These are phyloP conservation scores for Bombus sibiricus DNA, from an alignment of 1,140 invertebrate genomes.

Conservation along the genomic window DNA sequence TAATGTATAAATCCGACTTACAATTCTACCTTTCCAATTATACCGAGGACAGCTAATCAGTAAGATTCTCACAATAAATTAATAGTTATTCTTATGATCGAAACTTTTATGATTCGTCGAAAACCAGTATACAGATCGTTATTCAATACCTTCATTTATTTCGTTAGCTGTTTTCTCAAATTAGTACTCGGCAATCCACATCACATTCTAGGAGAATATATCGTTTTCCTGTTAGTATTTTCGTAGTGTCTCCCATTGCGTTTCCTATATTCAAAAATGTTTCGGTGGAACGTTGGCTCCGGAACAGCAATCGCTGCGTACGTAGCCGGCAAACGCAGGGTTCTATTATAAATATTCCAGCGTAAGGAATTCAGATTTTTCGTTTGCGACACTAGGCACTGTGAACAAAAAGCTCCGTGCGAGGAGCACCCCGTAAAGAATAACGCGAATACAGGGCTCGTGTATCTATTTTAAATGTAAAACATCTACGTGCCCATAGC, in stretches of 20 bases:
- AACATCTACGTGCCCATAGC: slow-evolving; percentile 52
- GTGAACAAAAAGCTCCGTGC: slow-evolving; percentile 7
- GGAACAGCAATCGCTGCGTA: neutral
- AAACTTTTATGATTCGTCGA: neutral
- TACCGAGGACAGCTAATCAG: too few relatives aligned
- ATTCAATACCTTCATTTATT: neutral
- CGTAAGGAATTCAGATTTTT: slow-evolving; percentile 46
- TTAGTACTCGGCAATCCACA: neutral
- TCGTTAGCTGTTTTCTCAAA: neutral
- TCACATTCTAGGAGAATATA: neutral
- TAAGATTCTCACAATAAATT: too few relatives aligned
- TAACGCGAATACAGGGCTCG: slow-evolving; percentile 31
- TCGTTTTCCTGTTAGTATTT: neutral
- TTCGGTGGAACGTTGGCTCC: neutral
- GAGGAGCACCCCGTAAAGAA: slow-evolving; percentile 30
- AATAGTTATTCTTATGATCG: too few relatives aligned
- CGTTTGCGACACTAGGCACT: neutral
- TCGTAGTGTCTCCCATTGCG: neutral
- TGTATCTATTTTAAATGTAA: slow-evolving; percentile 58
- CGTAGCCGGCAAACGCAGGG: neutral
- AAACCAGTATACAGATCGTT: neutral
- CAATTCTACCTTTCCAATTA: neutral
- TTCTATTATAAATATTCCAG: slow-evolving; percentile 46
- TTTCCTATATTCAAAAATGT: neutral
- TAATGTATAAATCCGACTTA: neutral